Evolutionary conservation across 2,113 vertebrate species (phyloP).

Genomic region (Scomber japonicus): DNA sequence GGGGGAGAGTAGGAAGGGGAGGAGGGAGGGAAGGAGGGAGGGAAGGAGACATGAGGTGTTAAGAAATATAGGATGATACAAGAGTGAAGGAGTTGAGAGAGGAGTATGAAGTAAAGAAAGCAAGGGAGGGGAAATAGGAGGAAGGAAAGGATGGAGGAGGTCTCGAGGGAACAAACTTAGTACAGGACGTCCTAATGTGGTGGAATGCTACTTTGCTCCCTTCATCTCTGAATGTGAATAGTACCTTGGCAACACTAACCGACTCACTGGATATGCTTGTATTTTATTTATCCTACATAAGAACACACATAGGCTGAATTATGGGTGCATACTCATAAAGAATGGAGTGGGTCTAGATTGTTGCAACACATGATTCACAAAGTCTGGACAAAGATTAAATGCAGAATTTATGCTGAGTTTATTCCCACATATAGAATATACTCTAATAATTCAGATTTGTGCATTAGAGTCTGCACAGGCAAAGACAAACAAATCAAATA

Average conservation of each 20-base stretch:
- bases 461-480: neutral
- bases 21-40: neutral
- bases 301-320: too few species aligned
- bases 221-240: constrained; percentile 25
- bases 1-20: constrained; percentile 51
- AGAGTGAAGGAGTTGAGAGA: constrained; percentile 56
- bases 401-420: neutral
- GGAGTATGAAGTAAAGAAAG: constrained; percentile 54
- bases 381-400: too few species aligned
- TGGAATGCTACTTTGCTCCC: constrained; percentile 62
- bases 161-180: constrained; percentile 63
- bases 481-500: neutral
- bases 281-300: neutral
- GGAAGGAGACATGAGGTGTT: constrained; percentile 51
- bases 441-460: neutral
- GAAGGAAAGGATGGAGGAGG: constrained; percentile 48
- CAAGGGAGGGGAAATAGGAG: constrained; percentile 14
- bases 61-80: constrained; percentile 57
- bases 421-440: neutral
- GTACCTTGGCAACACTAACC: neutral
- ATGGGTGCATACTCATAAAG: too few species aligned
- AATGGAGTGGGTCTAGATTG: too few species aligned
- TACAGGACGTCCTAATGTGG: constrained; percentile 69
- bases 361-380: too few species aligned
- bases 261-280: neutral